phyloP scores from a whole-genome alignment of 2,888 invertebrate genomes.

The Trachelus iudaicus region DNA sequence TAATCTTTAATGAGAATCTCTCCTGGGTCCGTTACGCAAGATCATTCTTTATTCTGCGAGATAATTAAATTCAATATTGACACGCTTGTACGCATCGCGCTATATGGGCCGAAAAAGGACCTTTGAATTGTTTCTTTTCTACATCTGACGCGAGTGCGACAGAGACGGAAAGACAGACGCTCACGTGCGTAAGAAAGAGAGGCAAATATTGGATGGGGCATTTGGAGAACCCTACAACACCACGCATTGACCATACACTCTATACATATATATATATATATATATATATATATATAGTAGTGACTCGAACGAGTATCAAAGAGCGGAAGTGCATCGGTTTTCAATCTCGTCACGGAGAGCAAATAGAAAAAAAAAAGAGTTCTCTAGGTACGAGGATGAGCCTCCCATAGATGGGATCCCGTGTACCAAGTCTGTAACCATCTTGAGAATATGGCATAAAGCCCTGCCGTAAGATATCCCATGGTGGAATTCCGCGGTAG shows the following conservation, averaged over 20 bases:
- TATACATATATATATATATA: too few relatives aligned
- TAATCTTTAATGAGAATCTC: neutral
- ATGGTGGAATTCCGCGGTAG: conserved; percentile 13
- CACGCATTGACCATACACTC: too few relatives aligned
- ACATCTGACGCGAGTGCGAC: neutral
- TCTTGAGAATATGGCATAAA: conserved; percentile 5
- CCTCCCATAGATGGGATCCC: neutral
- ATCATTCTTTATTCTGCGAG: neutral
- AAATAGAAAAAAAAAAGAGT: neutral
- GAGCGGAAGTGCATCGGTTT: neutral
- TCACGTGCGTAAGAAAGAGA: neutral
- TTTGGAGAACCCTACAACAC: too few relatives aligned
- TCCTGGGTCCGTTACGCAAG: neutral
- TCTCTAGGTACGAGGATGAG: neutral
- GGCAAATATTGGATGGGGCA: neutral
- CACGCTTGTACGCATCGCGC: neutral
- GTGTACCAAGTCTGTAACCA: neutral
- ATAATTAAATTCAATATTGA: neutral
- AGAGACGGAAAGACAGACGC: neutral
- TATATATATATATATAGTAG: neutral
- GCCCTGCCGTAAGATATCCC: conserved; percentile 19
- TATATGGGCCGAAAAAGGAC: neutral
- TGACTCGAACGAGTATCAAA: neutral
- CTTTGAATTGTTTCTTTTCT: neutral
- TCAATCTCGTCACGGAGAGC: neutral